These are phyloP conservation scores for Lepilemur ruficaudatus DNA, from an alignment of 2,797 vertebrate species.

Conservation along the genomic window DNA sequence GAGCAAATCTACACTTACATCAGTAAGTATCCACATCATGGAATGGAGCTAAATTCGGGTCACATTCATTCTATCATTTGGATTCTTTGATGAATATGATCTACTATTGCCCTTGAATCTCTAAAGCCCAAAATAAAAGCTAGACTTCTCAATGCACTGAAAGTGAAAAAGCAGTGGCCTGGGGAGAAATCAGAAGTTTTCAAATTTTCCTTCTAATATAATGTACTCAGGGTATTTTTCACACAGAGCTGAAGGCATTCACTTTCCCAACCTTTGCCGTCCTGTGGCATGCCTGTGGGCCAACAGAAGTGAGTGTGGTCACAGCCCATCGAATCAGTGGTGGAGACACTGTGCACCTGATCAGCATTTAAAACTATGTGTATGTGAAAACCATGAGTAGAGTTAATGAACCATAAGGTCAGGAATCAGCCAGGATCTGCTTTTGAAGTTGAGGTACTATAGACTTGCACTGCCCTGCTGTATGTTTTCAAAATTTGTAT, in stretches of 20 bases:
- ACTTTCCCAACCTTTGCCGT: fast-evolving
- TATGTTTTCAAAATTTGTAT: neutral
- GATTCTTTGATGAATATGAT: neutral
- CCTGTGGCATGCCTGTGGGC: fast-evolving
- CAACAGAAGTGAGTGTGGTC: fast-evolving
- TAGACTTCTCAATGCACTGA: neutral
- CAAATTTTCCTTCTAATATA: neutral
- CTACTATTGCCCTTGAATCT: neutral
- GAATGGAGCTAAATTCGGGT: neutral
- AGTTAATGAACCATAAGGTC: neutral
- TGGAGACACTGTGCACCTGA: neutral
- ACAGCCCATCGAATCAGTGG: fast-evolving
- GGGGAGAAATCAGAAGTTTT: neutral
- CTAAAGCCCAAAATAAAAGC: neutral
- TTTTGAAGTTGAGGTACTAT: neutral
- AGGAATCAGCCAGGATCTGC: neutral
- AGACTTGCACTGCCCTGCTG: neutral
- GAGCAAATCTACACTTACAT: neutral
- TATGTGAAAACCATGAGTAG: neutral
- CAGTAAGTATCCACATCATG: fast-evolving
- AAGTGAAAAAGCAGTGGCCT: neutral
- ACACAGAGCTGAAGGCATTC: no score
- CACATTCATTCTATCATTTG: neutral
- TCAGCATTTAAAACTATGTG: neutral
- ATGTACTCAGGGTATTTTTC: neutral